phyloP scores from a whole-genome alignment of 2,888 invertebrate genomes.

The Leptinotarsa haldemani region DNA sequence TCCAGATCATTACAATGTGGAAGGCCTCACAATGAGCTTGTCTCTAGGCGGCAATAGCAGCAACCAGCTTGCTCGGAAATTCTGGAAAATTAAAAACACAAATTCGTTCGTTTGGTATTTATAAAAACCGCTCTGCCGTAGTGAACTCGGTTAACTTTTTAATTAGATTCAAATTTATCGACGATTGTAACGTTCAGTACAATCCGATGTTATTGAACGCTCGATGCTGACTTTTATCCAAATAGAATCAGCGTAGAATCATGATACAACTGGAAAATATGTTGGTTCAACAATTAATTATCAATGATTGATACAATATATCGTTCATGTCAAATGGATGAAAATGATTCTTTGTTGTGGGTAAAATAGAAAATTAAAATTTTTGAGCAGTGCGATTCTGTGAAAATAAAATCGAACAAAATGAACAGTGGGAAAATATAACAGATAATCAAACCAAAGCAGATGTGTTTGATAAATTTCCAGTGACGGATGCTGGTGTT shows the following conservation, averaged over 20 bases:
- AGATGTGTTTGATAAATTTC: too few species aligned
- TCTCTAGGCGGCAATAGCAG: slow-evolving; percentile 31
- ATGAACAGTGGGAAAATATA: too few species aligned
- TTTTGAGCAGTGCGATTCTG: too few species aligned
- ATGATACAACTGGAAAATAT: neutral
- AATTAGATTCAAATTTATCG: slow-evolving; percentile 47
- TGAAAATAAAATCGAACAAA: too few species aligned
- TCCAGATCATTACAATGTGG: slow-evolving; percentile 57
- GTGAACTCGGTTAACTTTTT: slow-evolving; percentile 43
- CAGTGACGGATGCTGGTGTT: too few species aligned
- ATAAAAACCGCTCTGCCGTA: slow-evolving; percentile 37
- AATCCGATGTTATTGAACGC: slow-evolving; percentile 24
- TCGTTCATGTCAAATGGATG: too few species aligned
- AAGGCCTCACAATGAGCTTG: slow-evolving; percentile 26
- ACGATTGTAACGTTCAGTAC: slow-evolving; percentile 35
- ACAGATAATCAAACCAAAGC: too few species aligned
- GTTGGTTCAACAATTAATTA: neutral
- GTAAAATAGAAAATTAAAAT: too few species aligned
- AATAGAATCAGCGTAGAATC: neutral
- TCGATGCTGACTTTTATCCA: neutral
- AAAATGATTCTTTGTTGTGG: too few species aligned
- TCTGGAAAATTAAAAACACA: slow-evolving; percentile 41
- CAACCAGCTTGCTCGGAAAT: slow-evolving; percentile 23
- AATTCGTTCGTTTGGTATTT: slow-evolving; percentile 39
- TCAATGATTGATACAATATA: neutral